Base-by-base conservation (phyloP, 2,113 vertebrate species). In the Xerus inauris region DNA sequence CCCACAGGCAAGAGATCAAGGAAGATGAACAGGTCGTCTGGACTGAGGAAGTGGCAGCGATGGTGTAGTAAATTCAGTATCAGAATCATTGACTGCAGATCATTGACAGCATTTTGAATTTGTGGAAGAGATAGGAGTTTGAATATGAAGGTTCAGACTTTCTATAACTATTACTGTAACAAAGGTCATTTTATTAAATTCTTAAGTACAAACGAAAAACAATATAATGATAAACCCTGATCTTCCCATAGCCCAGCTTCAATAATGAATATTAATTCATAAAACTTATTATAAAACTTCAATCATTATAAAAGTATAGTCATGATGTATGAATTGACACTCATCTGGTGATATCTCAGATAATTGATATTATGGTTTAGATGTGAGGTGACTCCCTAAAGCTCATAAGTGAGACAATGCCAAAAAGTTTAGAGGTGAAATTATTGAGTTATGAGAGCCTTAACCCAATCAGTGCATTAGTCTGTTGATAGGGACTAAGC, bases 311-410 rank as follows among this genome's bases (percentile, higher is more conserved):
- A 26, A 87, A 69, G 3, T 57, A 51, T 13, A 57, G 28, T 51
- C 49, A 73, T 11, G 40, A n/a, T n/a, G 40, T 26, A 45, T 59
- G 38, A 45, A 76, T 38, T 57, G 17, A 49, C 91, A 26, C 26
- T 82, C 80, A n/a, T n/a, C 51, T 51, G 35, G 3, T 86, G n/a
- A 38, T 59, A 72, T 51, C 45, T 96, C 72, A 95, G 62, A 30
- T 28, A 73, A 57, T 0, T 82, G 24, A 57, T 57, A 20, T 22
- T 51, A 51, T 51, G 51, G 2, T 16, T 57, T 57, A 22, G 20
- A 57, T 57, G 20, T 57, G 20, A 57, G 20, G 54, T 57, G 54
- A 22, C 54, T 20, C 54, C 54, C 54, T 22, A 20, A 57, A 24
- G 54, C 54, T 24, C 54, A 57, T 57, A 20, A 22, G 54, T 57